phyloP scores from a whole-genome alignment of 2,113 vertebrate genomes.

The Eira barbara region DNA sequence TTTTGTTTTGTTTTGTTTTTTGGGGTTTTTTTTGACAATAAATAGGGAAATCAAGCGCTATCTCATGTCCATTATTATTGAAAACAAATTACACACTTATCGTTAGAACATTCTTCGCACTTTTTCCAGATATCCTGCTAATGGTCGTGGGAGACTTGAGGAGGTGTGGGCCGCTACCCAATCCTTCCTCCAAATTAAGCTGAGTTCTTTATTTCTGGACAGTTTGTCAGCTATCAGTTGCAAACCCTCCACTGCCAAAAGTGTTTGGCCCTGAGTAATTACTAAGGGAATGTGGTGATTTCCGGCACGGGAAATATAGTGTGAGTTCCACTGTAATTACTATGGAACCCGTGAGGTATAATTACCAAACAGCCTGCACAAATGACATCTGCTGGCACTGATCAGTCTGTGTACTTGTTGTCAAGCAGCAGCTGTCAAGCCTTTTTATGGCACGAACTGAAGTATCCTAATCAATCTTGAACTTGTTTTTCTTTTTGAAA shows the following conservation, averaged over 20 bases:
- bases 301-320: slow-evolving; percentile 49
- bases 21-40: not conserved
- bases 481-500: not conserved
- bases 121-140: not conserved
- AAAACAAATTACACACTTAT: not conserved
- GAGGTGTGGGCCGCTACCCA: not conserved
- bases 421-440: not conserved
- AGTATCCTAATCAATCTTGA: not conserved
- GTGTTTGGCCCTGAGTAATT: slow-evolving; percentile 52
- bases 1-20: not conserved
- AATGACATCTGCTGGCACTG: not conserved
- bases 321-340: slow-evolving; percentile 59
- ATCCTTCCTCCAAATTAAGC: not conserved
- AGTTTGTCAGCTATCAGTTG: not conserved
- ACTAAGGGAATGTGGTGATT: slow-evolving; percentile 55
- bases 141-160: not conserved
- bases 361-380: slow-evolving; percentile 41
- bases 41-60: not conserved
- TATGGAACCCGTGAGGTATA: slow-evolving; percentile 32
- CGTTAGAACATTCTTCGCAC: not conserved
- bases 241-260: slow-evolving; percentile 31
- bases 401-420: not conserved
- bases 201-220: slow-evolving; percentile 4
- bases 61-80: not conserved
- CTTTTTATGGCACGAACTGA: not conserved